Conservation (phyloP, 2,888 invertebrate species). For the Cancer borealis region DNA sequence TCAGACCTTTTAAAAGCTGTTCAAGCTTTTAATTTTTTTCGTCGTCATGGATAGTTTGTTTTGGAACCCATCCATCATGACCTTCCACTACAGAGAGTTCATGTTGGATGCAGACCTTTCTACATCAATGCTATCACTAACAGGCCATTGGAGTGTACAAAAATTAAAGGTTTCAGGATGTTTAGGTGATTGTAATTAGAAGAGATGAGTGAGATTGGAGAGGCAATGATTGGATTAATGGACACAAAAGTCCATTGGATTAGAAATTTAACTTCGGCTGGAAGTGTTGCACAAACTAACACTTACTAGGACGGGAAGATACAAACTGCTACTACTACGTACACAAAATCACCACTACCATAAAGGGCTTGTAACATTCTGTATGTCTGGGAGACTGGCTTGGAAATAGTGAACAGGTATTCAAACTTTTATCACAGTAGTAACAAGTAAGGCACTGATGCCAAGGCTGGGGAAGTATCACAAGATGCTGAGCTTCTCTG, state of each 20-base stretch:
- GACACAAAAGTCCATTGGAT: no score
- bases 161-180: background rate
- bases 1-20: no score
- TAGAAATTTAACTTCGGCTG: no score
- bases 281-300: no score
- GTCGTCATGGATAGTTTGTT: no score
- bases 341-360: background rate
- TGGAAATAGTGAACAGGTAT: background rate
- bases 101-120: no score
- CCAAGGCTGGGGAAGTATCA: constrained; percentile 1
- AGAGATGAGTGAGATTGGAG: no score
- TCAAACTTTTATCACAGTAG: background rate
- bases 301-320: background rate
- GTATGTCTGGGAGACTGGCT: background rate
- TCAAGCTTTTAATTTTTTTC: no score
- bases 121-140: background rate
- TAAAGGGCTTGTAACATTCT: background rate
- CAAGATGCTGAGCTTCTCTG: background rate
- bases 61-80: no score
- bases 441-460: constrained; percentile 3
- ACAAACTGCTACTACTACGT: background rate
- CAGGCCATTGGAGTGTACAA: background rate
- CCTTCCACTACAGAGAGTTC: no score
- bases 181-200: background rate
- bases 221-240: no score